These are phyloP conservation scores for Megatriorchis doriae DNA, from an alignment of 2,113 vertebrate species.

Conservation along the genomic window DNA sequence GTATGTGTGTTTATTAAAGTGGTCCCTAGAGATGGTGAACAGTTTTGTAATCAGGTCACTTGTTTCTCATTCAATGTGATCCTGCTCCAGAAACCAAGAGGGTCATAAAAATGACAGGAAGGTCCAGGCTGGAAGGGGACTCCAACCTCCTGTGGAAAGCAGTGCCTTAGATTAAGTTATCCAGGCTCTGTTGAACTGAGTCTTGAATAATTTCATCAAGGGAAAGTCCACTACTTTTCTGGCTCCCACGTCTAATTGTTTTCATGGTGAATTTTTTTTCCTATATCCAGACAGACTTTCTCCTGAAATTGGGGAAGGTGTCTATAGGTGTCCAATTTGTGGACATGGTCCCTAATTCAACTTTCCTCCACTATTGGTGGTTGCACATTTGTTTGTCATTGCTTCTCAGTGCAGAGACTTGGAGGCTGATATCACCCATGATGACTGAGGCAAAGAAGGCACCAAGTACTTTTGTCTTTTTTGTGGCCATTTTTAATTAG, in stretches of 20 bases:
- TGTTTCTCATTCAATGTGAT: neutral
- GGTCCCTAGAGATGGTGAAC: neutral
- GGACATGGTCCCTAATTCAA: neutral
- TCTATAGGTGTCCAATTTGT: neutral
- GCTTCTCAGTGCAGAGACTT: neutral
- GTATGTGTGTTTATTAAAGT: neutral
- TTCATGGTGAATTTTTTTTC: neutral
- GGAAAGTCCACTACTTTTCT: neutral
- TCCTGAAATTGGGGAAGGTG: neutral
- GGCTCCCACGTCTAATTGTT: neutral
- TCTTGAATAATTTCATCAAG: neutral
- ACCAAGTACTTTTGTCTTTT: neutral
- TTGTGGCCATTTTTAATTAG: neutral
- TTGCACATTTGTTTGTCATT: neutral
- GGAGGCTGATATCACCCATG: neutral
- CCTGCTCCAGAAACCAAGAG: neutral
- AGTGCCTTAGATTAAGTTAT: neutral
- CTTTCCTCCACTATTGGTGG: neutral
- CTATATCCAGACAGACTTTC: neutral
- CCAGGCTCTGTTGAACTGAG: neutral
- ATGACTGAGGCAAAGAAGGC: neutral
- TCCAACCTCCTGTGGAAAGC: neutral
- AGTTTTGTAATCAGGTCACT: neutral
- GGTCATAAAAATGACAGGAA: neutral
- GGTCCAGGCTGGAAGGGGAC: neutral